phyloP scores from a whole-genome alignment of 53 echinoderm and acorn worm genomes.

The Pentamera pediparva region DNA sequence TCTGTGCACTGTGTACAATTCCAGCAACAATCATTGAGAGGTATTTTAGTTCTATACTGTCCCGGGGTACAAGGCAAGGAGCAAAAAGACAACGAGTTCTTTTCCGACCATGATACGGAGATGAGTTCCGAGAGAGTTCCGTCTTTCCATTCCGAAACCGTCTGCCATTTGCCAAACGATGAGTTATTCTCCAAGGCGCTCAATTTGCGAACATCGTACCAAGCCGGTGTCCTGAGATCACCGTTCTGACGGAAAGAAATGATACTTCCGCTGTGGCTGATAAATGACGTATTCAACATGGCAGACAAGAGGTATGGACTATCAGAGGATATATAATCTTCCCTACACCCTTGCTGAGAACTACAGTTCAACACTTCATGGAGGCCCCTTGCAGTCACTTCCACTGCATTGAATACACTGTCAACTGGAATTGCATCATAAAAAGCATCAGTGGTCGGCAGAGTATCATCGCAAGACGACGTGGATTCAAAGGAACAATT shows the following conservation, averaged over 20 bases:
- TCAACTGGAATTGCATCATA: constrained; percentile 41
- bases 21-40: constrained; percentile 75
- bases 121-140: neutral
- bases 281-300: constrained; percentile 67
- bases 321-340: neutral
- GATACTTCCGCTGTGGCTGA: constrained; percentile 51
- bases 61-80: constrained; percentile 65
- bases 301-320: constrained; percentile 40
- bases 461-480: neutral
- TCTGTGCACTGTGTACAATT: constrained; percentile 63
- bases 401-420: constrained; percentile 61
- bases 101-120: neutral
- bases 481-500: constrained; percentile 17
- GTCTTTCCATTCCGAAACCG: neutral
- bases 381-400: constrained; percentile 57
- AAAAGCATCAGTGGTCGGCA: constrained; percentile 36
- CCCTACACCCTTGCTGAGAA: neutral
- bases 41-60: constrained; percentile 35
- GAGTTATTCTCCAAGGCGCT: constrained; percentile 42
- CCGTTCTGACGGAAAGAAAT: constrained; percentile 38
- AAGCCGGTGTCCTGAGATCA: constrained; percentile 46
- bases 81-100: constrained; percentile 54
- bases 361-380: constrained; percentile 45
- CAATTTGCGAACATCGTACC: constrained; percentile 71
- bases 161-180: neutral